Conservation (phyloP, 1,140 invertebrate genomes). For the Hyles euphorbiae region DNA sequence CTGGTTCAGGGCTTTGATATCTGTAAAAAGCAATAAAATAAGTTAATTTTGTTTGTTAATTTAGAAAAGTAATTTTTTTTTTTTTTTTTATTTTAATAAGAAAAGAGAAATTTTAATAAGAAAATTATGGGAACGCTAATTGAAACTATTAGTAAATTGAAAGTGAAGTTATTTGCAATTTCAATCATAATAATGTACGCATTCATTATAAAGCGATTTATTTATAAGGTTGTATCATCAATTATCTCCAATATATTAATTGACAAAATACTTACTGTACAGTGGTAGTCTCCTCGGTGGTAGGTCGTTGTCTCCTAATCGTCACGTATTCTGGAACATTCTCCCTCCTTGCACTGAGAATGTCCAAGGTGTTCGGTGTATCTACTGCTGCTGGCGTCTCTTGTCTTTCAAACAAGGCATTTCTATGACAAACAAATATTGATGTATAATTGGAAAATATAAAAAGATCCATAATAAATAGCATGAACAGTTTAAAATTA, state of each 20-base stretch:
- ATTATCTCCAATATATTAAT: too few species aligned
- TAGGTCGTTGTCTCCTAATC: conserved; percentile 78
- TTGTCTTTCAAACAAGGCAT: conserved; percentile 55
- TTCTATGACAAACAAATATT: conserved; percentile 33
- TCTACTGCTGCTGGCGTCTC: conserved; percentile 44
- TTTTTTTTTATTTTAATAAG: neutral
- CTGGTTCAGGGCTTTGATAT: conserved; percentile 37
- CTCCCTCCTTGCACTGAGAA: conserved; percentile 39
- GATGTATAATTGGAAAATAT: too few species aligned
- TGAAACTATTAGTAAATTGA: too few species aligned
- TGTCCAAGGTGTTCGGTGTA: conserved; percentile 42
- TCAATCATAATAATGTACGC: too few species aligned
- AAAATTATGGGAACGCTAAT: too few species aligned
- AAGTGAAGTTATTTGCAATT: too few species aligned
- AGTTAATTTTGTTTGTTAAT: too few species aligned
- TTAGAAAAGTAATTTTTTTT: neutral
- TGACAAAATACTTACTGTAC: conserved; percentile 49
- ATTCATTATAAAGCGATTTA: too few species aligned
- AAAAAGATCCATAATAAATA: too few species aligned
- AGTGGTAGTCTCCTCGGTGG: conserved; percentile 66
- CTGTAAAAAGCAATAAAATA: conserved; percentile 31
- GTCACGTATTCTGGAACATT: conserved; percentile 77
- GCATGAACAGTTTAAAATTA: too few species aligned
- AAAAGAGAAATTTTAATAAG: too few species aligned
- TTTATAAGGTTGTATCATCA: too few species aligned